A percentile compares a stretch with the other conserved stretches of the same genome.
phyloP scores from a whole-genome alignment of 2,888 invertebrate species.

The Nysson spinosus region DNA sequence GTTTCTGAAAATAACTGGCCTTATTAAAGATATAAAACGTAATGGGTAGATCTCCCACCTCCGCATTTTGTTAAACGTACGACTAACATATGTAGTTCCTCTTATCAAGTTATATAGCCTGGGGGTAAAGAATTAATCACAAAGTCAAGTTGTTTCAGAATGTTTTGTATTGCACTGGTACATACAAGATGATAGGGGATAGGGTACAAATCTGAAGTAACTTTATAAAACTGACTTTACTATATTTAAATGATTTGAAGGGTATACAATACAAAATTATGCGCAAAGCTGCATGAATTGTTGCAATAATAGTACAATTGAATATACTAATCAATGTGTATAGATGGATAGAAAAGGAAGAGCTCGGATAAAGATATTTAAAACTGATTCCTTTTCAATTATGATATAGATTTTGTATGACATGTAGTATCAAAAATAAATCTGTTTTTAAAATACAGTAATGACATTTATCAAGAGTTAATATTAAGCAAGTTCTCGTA shows the following conservation, averaged over 20 bases:
- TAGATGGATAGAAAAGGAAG: conserved; percentile 32
- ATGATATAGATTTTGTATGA: conserved; percentile 72
- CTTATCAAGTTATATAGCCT: conserved; percentile 17
- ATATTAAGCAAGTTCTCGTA: no score
- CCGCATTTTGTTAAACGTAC: conserved; percentile 16
- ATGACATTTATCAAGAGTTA: conserved; percentile 7
- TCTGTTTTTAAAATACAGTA: conserved; percentile 67
- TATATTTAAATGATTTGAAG: conserved; percentile 42
- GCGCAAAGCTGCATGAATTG: conserved; percentile 57
- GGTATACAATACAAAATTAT: conserved; percentile 49
- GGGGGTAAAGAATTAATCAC: conserved; percentile 11
- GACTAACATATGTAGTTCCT: conserved; percentile 38
- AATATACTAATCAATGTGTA: conserved; percentile 50
- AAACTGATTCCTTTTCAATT: conserved; percentile 61
- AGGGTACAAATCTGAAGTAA: conserved; percentile 60
- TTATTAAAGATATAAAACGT: conserved; percentile 14
- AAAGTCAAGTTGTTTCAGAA: conserved; percentile 48
- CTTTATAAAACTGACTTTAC: conserved; percentile 50
- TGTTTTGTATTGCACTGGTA: conserved; percentile 49
- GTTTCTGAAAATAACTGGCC: conserved; percentile 42
- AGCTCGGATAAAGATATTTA: conserved; percentile 48
- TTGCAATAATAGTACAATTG: conserved; percentile 65
- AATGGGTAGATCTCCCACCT: conserved; percentile 31
- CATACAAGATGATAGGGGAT: conserved; percentile 30
- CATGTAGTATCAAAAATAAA: conserved; percentile 69